A percentile compares a stretch with the other conserved stretches of the same genome.
phyloP scores from a whole-genome alignment of 2,113 vertebrate species.

The Paradisaea rubra region DNA sequence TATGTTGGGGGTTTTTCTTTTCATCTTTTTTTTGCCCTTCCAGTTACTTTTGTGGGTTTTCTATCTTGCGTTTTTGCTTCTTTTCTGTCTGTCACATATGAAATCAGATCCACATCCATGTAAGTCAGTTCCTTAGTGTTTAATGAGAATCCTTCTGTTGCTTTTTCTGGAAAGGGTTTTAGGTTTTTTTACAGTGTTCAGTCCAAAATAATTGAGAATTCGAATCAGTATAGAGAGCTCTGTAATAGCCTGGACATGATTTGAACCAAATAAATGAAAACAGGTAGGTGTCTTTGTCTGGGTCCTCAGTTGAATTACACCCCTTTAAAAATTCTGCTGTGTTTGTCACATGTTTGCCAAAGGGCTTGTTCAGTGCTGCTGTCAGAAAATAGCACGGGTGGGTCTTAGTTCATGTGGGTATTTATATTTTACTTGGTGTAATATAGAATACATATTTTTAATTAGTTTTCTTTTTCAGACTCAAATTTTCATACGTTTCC shows the following conservation, averaged over 20 bases:
- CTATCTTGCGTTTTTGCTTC: not conserved
- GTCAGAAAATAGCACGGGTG: not conserved
- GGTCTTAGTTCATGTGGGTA: not conserved
- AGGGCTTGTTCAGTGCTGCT: not conserved
- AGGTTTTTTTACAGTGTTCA: not conserved
- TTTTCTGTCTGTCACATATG: not conserved
- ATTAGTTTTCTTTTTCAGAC: slow-evolving; percentile 69
- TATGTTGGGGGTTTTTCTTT: not conserved
- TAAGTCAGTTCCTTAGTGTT: not conserved
- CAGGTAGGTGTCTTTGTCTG: not conserved
- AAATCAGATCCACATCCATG: not conserved
- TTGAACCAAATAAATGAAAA: not conserved
- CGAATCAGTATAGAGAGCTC: not conserved
- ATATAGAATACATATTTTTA: not conserved
- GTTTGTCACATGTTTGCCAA: not conserved
- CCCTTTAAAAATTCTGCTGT: not conserved
- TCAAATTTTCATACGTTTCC: slow-evolving; percentile 68
- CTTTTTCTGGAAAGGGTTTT: not conserved
- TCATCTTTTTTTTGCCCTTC: not conserved
- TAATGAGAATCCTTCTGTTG: not conserved
- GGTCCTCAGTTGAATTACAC: not conserved
- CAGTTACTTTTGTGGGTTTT: not conserved
- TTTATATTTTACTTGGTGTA: not conserved
- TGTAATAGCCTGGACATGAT: not conserved
- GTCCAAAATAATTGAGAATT: not conserved